These are phyloP conservation scores for Strigamia crassipes DNA, from an alignment of 2,888 invertebrate species.

Conservation along the genomic window DNA sequence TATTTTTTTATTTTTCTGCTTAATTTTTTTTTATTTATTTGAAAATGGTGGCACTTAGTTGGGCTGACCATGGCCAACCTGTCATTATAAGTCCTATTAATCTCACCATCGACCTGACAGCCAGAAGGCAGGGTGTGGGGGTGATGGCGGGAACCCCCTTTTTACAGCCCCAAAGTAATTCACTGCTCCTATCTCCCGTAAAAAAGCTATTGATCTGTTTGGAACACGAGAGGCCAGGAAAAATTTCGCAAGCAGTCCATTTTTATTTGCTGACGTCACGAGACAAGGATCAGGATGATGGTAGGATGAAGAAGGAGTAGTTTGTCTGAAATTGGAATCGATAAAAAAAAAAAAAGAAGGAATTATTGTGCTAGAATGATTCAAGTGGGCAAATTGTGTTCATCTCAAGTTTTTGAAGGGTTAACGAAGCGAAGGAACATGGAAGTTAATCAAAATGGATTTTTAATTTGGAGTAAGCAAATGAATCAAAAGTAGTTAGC, in stretches of 20 bases:
- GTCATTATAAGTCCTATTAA: constrained; percentile 42
- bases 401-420: constrained; percentile 35
- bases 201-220: constrained; percentile 42
- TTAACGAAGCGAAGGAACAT: constrained; percentile 42
- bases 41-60: constrained; percentile 38
- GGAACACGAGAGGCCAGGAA: constrained; percentile 42
- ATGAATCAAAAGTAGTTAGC: constrained; percentile 38
- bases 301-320: constrained; percentile 39
- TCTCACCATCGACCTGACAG: constrained; percentile 42
- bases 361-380: constrained; percentile 42
- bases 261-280: constrained; percentile 42
- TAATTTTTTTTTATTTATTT: background rate
- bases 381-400: constrained; percentile 42
- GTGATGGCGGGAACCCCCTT: constrained; percentile 42
- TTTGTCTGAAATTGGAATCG: constrained; percentile 42
- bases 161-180: constrained; percentile 42
- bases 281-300: constrained; percentile 42
- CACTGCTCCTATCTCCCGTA: constrained; percentile 42
- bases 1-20: background rate
- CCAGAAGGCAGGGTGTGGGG: constrained; percentile 41
- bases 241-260: constrained; percentile 42
- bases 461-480: constrained; percentile 38
- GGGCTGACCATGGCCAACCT: constrained; percentile 42
- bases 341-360: constrained; percentile 37
- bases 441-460: constrained; percentile 42